Evolutionary conservation across 2,888 invertebrate genomes (phyloP), one percentile per base, ranked within the genome.

Genomic region (Odontocerum albicorne): DNA sequence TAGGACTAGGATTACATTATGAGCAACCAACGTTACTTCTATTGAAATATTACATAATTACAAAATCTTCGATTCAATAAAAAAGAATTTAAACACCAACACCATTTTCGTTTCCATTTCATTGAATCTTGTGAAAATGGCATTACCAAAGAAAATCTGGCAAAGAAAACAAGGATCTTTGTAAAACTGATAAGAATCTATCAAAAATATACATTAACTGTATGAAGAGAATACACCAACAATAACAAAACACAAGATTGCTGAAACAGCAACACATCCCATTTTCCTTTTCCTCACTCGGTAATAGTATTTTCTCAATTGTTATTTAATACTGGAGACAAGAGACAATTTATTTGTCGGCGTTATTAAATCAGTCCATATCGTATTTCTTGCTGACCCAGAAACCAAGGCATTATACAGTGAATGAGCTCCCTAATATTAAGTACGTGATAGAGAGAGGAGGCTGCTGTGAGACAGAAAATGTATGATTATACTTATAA

Each of bases 251-350:
- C 6, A 27, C 6, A 27, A 27, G 27, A 7, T 7, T 27, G 27
- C 6, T 6, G 4, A 27, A 27, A 10, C 27, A 27, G 27, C 6
- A n/a, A 27, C 6, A 27, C 17, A 6, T n/a, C n/a, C 17, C 38
- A 38, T 38, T 38, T 17, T 38, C 19, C 16, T 38, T 16, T 38
- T 16, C 38, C 38, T 38, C 15, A 16, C 17, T 16, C 17, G n/a
- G 16, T 38, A 17, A n/a, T 38, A 38, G n/a, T n/a, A n/a, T n/a
- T n/a, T 38, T 17, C 19, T 38, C 38, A 38, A 38, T 38, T 19
- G 13, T 38, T 38, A 19, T 38, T 42, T 27, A 13, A 22, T 42
- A 42, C 22, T 22, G 2, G 16, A 42, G 27, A 42, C 27, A 15
- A 42, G 27, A 42, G 6, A 15, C 16, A 13, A 22, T 35, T 42